A percentile compares a stretch with the other conserved stretches of the same genome.
Evolutionary conservation across 1,140 invertebrate species (phyloP).

Genomic region (Olivierus martensii): DNA sequence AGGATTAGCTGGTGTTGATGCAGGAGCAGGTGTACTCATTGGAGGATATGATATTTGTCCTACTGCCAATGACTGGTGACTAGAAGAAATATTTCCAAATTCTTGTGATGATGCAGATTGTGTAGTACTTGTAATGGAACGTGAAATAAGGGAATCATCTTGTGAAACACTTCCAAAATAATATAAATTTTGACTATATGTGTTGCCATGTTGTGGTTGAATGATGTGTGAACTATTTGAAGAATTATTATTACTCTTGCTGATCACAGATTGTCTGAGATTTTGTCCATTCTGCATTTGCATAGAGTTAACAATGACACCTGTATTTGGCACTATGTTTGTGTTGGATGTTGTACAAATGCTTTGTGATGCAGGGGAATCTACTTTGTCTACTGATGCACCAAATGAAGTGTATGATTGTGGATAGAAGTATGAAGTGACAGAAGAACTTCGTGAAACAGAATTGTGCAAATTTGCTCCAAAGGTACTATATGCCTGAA

Average conservation of each 20-base stretch:
- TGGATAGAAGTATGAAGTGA: constrained; percentile 13
- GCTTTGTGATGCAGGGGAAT: constrained; percentile 1
- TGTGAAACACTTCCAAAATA: too few relatives aligned
- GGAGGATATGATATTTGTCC: constrained; percentile 9
- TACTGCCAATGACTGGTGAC: too few relatives aligned
- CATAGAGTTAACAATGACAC: constrained; percentile 8
- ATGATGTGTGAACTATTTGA: background rate
- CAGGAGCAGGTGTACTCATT: constrained; percentile 16
- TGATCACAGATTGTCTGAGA: constrained; percentile 13
- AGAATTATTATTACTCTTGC: constrained; percentile 10
- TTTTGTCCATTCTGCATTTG: constrained; percentile 13
- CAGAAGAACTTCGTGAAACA: constrained; percentile 12
- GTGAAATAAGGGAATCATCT: too few relatives aligned
- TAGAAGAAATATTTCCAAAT: too few relatives aligned
- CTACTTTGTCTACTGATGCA: constrained; percentile 1
- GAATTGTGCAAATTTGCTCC: constrained; percentile 9
- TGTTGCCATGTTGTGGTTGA: too few relatives aligned
- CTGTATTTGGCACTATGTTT: constrained; percentile 16
- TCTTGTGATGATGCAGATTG: too few relatives aligned
- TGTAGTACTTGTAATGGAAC: too few relatives aligned
- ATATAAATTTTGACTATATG: too few relatives aligned
- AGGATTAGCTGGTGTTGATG: constrained; percentile 13
- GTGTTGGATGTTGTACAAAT: constrained; percentile 11
- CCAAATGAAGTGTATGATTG: constrained; percentile 12
- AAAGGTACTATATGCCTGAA: constrained; percentile 14